phyloP scores from a whole-genome alignment of 2,113 vertebrate species.

The Xenotilapia caudafasciata region DNA sequence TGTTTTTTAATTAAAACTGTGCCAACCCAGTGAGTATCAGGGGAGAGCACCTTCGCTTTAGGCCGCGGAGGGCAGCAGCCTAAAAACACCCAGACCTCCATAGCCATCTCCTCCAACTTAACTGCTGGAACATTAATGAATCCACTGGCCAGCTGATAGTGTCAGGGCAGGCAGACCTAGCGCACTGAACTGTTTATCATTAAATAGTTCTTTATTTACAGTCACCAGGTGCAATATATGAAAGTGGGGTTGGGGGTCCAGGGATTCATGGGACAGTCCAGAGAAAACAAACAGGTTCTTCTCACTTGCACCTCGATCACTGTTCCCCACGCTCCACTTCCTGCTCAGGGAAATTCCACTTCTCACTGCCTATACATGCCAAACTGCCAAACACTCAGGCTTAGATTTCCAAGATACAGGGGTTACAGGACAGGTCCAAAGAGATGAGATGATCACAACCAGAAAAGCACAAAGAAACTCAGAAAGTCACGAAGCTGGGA shows the following conservation, averaged over 20 bases:
- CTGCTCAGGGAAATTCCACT: background rate
- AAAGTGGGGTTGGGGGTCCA: too few species aligned
- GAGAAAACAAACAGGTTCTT: background rate
- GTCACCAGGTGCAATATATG: background rate
- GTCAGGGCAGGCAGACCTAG: background rate
- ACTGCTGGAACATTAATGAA: background rate
- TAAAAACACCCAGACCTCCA: background rate
- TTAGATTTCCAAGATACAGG: background rate
- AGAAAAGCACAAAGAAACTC: background rate
- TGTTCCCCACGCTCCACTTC: background rate
- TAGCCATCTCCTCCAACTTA: background rate
- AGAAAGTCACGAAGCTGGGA: background rate
- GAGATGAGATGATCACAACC: background rate
- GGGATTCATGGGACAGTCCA: background rate
- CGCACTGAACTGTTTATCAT: background rate
- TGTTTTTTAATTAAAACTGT: background rate
- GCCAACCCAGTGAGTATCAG: background rate
- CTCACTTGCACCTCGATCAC: background rate
- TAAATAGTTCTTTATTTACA: background rate
- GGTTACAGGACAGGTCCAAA: background rate
- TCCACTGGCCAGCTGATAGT: background rate
- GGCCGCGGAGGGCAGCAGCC: background rate
- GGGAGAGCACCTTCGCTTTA: background rate
- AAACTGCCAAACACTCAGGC: background rate
- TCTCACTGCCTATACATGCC: background rate